Percentiles rank a stretch among this genome's conserved stretches.
These are phyloP conservation scores for Numenius arquata DNA, from an alignment of 2,113 vertebrate genomes.

Conservation along the genomic window DNA sequence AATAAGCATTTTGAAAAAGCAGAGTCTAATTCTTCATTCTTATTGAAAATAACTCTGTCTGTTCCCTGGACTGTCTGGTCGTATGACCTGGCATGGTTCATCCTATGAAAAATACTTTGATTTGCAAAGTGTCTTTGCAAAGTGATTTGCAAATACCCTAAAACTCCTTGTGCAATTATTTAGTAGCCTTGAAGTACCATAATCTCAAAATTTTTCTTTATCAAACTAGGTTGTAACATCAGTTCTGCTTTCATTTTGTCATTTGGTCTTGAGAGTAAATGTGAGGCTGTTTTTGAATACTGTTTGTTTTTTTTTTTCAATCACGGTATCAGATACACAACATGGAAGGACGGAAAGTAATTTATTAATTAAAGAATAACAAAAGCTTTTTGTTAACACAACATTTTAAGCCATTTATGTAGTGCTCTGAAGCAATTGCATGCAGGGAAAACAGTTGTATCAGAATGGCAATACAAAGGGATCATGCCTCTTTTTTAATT, in stretches of 20 bases:
- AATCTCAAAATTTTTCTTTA: not conserved
- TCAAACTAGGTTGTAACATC: not conserved
- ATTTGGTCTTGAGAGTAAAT: not conserved
- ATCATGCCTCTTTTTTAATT: not conserved
- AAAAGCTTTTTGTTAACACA: not conserved
- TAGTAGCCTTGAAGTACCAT: not conserved
- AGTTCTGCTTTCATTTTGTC: not conserved
- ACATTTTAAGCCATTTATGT: not conserved
- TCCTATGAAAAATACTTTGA: not conserved
- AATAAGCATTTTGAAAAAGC: not conserved
- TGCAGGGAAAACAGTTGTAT: not conserved
- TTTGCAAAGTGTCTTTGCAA: not conserved
- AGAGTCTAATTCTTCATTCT: not conserved
- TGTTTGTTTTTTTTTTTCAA: not conserved
- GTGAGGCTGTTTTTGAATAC: rapidly evolving
- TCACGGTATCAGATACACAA: not conserved
- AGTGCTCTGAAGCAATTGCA: not conserved
- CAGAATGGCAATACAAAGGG: not conserved
- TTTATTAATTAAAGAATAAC: not conserved
- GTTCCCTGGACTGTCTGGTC: not conserved
- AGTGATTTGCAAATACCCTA: not conserved
- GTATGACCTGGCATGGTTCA: not conserved
- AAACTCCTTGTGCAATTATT: not conserved
- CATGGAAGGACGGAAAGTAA: not conserved
- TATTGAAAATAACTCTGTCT: not conserved